Percentiles rank a stretch among this genome's conserved stretches.
phyloP scores from a whole-genome alignment of 2,113 vertebrate genomes.

The Crotalus helleri region DNA sequence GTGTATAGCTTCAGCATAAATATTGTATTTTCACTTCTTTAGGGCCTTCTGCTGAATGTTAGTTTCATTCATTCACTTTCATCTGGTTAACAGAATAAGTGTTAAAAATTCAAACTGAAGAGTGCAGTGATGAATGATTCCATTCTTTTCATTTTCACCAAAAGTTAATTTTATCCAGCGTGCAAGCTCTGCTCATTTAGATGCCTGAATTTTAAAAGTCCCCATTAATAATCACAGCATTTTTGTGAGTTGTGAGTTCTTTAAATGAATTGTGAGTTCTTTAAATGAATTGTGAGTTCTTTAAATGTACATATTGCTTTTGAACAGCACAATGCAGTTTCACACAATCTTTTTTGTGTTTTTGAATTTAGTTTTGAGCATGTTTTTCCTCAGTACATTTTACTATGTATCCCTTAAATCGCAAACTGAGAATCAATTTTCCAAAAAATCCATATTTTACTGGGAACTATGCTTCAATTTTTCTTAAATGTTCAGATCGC shows the following conservation, averaged over 20 bases:
- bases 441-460: neutral
- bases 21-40: neutral
- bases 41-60: neutral
- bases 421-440: neutral
- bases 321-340: neutral
- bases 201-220: neutral
- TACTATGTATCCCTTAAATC: neutral
- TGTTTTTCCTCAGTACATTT: neutral
- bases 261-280: neutral
- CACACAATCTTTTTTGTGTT: neutral
- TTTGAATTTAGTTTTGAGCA: neutral
- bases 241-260: neutral
- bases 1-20: neutral
- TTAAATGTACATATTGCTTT: neutral
- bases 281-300: neutral
- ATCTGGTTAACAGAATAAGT: neutral
- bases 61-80: neutral
- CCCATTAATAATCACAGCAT: neutral
- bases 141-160: neutral
- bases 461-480: neutral
- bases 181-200: neutral
- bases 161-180: neutral
- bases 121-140: neutral
- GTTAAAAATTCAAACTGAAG: neutral
- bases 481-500: neutral